Evolutionary conservation across 1,140 invertebrate genomes (phyloP).

Genomic region (Paracyclopina nana): DNA sequence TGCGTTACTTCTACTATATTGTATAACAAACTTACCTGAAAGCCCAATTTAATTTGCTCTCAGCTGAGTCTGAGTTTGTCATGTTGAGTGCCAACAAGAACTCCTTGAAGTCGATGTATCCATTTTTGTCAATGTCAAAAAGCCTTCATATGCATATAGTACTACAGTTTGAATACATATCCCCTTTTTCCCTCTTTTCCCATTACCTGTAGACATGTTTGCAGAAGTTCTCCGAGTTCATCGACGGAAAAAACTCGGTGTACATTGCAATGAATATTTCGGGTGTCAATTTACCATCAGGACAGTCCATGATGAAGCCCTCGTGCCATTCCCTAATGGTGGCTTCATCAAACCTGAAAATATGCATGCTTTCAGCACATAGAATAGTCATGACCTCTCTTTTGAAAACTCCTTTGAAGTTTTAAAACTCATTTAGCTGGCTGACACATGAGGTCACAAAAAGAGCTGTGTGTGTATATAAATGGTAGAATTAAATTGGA

Average conservation of each 20-base stretch:
- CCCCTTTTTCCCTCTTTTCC: neutral
- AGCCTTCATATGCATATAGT: too few relatives aligned
- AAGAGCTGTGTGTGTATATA: too few relatives aligned
- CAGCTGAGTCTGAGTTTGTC: slow-evolving; percentile 22
- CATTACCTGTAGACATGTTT: slow-evolving; percentile 19
- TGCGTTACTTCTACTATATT: too few relatives aligned
- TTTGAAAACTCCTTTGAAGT: too few relatives aligned
- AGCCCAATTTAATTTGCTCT: neutral
- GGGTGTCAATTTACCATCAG: slow-evolving; percentile 33
- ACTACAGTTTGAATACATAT: too few relatives aligned
- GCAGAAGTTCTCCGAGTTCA: slow-evolving; percentile 18
- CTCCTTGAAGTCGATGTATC: slow-evolving; percentile 22
- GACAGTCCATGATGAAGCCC: slow-evolving; percentile 34
- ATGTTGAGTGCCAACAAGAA: slow-evolving; percentile 12
- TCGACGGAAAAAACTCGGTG: slow-evolving; percentile 27
- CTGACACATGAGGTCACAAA: too few relatives aligned
- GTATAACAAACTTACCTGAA: too few relatives aligned
- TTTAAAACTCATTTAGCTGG: too few relatives aligned
- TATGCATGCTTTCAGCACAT: too few relatives aligned
- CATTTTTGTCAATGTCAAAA: slow-evolving; percentile 19
- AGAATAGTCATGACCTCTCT: too few relatives aligned
- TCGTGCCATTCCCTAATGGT: slow-evolving; percentile 32
- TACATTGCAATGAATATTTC: slow-evolving; percentile 36
- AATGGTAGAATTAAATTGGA: too few relatives aligned
- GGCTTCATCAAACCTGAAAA: slow-evolving; percentile 28